phyloP scores from a whole-genome alignment of 2,888 invertebrate genomes.

The Mechanitis messenoides region DNA sequence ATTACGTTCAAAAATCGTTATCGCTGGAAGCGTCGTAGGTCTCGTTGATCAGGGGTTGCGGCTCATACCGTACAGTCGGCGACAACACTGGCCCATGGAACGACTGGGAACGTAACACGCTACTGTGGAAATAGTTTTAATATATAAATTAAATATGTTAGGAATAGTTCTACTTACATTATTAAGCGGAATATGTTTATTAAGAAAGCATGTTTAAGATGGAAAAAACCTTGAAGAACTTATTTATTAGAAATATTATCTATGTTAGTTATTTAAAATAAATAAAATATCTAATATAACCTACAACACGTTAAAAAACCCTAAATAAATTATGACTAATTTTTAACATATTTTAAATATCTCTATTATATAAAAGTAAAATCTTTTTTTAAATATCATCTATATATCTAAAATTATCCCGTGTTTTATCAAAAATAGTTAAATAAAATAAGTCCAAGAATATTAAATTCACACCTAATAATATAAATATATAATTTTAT shows the following conservation, averaged over 20 bases:
- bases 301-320: no score
- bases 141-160: conserved; percentile 7
- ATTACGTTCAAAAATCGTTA: conserved; percentile 63
- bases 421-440: no score
- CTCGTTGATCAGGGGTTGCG: conserved; percentile 54
- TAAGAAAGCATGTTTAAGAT: background rate
- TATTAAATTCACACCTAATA: no score
- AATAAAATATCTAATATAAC: background rate
- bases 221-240: background rate
- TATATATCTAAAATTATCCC: no score
- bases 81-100: conserved; percentile 76
- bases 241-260: background rate
- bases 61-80: conserved; percentile 50
- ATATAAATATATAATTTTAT: conserved; percentile 14
- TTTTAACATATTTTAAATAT: no score
- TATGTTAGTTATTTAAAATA: background rate
- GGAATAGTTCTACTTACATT: background rate
- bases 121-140: conserved; percentile 50
- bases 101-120: conserved; percentile 78
- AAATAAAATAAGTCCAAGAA: no score
- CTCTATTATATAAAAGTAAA: no score
- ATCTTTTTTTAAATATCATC: no score
- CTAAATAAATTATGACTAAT: no score
- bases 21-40: conserved; percentile 71
- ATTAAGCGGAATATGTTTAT: background rate